A percentile compares a stretch with the other conserved stretches of the same genome.
phyloP scores from a whole-genome alignment of 2,797 vertebrate genomes.

The Hozukius guyotensis region DNA sequence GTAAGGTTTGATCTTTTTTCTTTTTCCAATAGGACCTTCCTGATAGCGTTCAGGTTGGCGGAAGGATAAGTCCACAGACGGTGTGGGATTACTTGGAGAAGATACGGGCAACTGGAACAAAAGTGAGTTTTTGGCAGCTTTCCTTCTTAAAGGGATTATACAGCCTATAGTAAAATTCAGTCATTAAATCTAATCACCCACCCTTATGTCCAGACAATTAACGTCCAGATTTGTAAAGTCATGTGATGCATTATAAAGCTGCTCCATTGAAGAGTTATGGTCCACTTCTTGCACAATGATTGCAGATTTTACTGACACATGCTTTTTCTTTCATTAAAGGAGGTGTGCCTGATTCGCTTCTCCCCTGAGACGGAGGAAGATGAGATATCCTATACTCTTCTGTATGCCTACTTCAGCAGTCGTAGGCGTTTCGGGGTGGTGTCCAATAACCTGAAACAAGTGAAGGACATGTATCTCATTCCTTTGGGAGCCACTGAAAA shows the following conservation, averaged over 20 bases:
- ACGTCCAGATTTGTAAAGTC: neutral
- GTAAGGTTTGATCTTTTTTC: neutral
- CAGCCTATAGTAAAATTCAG: neutral
- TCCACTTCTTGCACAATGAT: neutral
- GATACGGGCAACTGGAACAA: slow-evolving; percentile 97
- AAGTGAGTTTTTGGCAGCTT: slow-evolving; percentile 82
- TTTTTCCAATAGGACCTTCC: slow-evolving; percentile 89
- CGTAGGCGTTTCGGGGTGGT: slow-evolving; percentile 96
- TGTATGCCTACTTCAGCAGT: slow-evolving; percentile 99
- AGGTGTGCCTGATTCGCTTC: slow-evolving; percentile 97
- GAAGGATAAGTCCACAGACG: slow-evolving; percentile 95
- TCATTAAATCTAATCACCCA: neutral
- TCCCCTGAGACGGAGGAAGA: slow-evolving; percentile 97
- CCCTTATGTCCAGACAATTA: neutral
- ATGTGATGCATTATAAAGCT: neutral
- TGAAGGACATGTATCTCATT: slow-evolving; percentile 99
- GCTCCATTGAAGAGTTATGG: neutral
- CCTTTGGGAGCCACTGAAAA: slow-evolving; percentile 94
- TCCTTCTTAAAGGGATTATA: neutral
- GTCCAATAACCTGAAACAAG: slow-evolving; percentile 96
- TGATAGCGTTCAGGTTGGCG: slow-evolving; percentile 96
- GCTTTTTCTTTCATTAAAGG: slow-evolving; percentile 79
- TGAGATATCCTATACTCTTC: slow-evolving; percentile 95
- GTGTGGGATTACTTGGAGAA: slow-evolving; percentile 99
- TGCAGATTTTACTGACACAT: slow-evolving; percentile 33